phyloP scores from a whole-genome alignment of 2,113 vertebrate genomes.

The Pterocles burchelli region DNA sequence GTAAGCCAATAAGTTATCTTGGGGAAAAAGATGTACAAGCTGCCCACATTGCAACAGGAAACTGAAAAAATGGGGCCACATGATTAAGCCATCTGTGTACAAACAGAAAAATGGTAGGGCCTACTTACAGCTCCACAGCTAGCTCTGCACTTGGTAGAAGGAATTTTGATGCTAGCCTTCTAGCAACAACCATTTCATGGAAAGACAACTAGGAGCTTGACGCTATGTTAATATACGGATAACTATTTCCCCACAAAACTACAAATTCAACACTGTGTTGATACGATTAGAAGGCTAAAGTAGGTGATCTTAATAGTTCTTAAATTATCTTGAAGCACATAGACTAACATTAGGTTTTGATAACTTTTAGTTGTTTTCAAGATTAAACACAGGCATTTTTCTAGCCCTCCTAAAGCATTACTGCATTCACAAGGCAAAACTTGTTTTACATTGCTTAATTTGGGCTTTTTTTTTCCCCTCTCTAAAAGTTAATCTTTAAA shows the following conservation, averaged over 20 bases:
- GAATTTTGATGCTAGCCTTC: background rate
- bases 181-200: background rate
- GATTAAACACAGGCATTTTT: background rate
- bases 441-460: background rate
- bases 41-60: background rate
- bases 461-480: background rate
- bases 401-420: background rate
- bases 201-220: background rate
- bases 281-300: background rate
- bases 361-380: background rate
- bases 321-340: background rate
- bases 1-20: background rate
- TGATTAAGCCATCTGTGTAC: accelerated
- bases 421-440: background rate
- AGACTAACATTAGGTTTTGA: background rate
- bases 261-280: background rate
- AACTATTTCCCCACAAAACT: background rate
- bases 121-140: background rate
- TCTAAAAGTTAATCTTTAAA: background rate
- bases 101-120: background rate
- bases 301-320: background rate
- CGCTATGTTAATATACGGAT: background rate
- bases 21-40: accelerated
- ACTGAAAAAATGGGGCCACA: background rate
- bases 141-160: background rate